Conservation (phyloP, 2,888 invertebrate genomes). For the Metacarcinus magister region DNA sequence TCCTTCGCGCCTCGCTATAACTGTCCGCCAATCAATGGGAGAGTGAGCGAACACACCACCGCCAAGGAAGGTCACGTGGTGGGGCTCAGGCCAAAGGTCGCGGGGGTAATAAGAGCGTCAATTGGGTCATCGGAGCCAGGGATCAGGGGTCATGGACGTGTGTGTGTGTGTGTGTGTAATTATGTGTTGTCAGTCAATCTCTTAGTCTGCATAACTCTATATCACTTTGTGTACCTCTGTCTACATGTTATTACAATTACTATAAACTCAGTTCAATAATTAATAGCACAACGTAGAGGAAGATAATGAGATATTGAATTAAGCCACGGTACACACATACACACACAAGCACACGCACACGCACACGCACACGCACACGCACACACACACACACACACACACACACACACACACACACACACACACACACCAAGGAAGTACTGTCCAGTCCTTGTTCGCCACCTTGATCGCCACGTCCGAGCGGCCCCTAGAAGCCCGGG, state of each 20-base stretch:
- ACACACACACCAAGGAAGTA: not conserved
- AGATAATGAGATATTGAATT: not conserved
- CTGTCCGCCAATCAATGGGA: not conserved
- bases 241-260: no score
- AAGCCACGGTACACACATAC: no score
- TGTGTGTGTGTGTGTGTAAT: not conserved
- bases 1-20: not conserved
- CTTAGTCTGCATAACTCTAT: not conserved
- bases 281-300: no score
- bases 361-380: not conserved
- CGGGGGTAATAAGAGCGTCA: not conserved
- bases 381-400: not conserved
- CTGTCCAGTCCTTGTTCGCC: not conserved
- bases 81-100: not conserved
- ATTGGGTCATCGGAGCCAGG: not conserved
- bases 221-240: not conserved
- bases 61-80: not conserved
- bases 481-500: not conserved
- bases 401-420: conserved; percentile 26
- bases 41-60: not conserved
- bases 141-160: not conserved
- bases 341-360: not conserved
- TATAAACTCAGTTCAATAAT: no score
- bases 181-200: not conserved
- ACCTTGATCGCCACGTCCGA: not conserved